Conservation (phyloP, 2,797 vertebrate species). For the Fratercula arctica region DNA sequence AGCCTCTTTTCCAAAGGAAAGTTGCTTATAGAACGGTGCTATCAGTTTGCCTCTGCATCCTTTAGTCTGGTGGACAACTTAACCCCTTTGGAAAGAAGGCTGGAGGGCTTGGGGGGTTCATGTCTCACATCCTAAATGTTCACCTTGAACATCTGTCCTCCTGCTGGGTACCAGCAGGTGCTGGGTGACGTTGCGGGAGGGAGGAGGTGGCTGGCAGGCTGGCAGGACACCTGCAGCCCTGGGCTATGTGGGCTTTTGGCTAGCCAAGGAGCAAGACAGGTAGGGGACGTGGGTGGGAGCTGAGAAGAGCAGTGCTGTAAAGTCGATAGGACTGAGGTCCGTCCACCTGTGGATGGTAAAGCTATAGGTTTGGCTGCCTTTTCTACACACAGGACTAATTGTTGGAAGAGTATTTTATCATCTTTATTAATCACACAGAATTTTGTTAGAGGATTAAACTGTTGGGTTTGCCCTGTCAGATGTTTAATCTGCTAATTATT, state of each 20-base stretch:
- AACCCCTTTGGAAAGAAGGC: neutral
- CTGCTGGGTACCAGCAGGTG: neutral
- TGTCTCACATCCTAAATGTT: neutral
- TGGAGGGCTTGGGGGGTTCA: neutral
- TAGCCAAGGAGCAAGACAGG: neutral
- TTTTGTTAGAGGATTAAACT: neutral
- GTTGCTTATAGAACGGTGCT: neutral
- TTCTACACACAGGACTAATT: neutral
- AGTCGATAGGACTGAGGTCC: neutral
- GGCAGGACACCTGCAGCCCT: fast-evolving
- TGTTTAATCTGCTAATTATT: neutral
- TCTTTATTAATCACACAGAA: neutral
- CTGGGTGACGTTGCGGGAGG: neutral
- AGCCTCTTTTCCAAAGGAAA: neutral
- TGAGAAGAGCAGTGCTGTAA: neutral
- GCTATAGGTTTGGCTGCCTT: neutral
- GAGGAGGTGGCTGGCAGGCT: neutral
- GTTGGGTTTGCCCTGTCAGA: neutral
- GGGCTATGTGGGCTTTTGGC: neutral
- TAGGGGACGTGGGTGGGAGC: no score
- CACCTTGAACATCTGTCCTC: neutral
- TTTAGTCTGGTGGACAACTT: neutral
- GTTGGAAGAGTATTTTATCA: neutral
- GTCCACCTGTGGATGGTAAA: neutral
- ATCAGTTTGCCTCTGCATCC: neutral